phyloP scores from a whole-genome alignment of 1,140 invertebrate genomes.

The Zaprionus davidi region DNA sequence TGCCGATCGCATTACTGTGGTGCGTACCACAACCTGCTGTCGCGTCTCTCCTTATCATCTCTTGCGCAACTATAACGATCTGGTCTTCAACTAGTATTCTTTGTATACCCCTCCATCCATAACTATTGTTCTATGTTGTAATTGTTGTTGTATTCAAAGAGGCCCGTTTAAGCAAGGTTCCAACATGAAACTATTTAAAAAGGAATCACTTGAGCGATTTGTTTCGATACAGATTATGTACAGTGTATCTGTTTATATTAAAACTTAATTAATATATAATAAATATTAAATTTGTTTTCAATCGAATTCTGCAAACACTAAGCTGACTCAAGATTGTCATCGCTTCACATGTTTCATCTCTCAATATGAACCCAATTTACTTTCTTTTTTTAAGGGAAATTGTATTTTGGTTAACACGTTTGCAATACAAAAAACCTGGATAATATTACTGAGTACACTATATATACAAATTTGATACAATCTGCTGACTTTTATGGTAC shows the following conservation, averaged over 20 bases:
- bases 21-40: slow-evolving; percentile 97
- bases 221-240: slow-evolving; percentile 1
- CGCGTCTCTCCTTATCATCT: slow-evolving; percentile 95
- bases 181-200: neutral
- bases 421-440: slow-evolving; percentile 49
- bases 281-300: neutral
- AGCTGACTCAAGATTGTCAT: neutral
- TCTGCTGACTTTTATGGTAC: slow-evolving; percentile 28
- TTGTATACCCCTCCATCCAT: neutral
- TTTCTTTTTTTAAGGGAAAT: slow-evolving; percentile 44
- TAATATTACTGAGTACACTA: slow-evolving; percentile 39
- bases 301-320: neutral
- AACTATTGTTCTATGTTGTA: slow-evolving; percentile 25
- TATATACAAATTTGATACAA: slow-evolving; percentile 48
- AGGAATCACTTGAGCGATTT: neutral
- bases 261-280: neutral
- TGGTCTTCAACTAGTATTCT: slow-evolving; percentile 93
- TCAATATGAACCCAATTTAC: neutral
- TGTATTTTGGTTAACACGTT: slow-evolving; percentile 44
- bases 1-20: slow-evolving; percentile 97
- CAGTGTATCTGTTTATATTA: neutral
- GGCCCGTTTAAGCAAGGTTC: neutral
- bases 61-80: slow-evolving; percentile 95
- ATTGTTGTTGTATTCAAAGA: slow-evolving; percentile 29
- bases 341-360: neutral